Evolutionary conservation across 1,140 invertebrate species (phyloP).

Genomic region (Penaeus japonicus): DNA sequence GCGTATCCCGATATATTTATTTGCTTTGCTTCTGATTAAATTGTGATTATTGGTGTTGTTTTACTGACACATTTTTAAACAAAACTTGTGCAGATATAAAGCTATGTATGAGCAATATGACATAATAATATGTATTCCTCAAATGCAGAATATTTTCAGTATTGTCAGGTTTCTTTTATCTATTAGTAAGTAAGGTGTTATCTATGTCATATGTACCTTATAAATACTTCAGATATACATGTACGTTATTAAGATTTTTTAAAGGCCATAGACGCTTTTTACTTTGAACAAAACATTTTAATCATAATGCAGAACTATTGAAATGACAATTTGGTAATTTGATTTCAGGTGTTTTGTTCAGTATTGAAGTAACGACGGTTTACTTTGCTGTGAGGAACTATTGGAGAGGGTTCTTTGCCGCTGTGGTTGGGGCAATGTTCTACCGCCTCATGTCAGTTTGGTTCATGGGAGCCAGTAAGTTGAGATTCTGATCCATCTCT

Average conservation of each 20-base stretch:
- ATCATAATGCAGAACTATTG: too few species aligned
- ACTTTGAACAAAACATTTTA: too few species aligned
- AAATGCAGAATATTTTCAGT: too few species aligned
- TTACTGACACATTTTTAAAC: not conserved
- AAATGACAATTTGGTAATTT: not conserved
- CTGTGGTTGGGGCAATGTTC: conserved; percentile 94
- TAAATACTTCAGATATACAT: too few species aligned
- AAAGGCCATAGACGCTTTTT: too few species aligned
- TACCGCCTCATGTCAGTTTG: conserved; percentile 93
- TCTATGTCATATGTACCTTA: too few species aligned
- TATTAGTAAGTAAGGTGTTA: too few species aligned
- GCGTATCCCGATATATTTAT: too few species aligned
- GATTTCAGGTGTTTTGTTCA: conserved; percentile 88
- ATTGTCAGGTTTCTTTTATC: too few species aligned
- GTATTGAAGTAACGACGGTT: conserved; percentile 98
- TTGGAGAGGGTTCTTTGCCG: conserved; percentile 98
- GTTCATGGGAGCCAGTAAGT: conserved; percentile 82
- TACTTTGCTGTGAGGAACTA: conserved; percentile 99
- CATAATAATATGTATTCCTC: not conserved
- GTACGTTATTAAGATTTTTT: too few species aligned
- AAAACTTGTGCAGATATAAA: not conserved
- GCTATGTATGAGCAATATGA: not conserved
- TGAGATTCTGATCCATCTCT: not conserved
- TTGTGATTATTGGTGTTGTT: too few species aligned
- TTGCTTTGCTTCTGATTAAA: too few species aligned